Conservation (phyloP, 2,888 invertebrate genomes). For the Beris chalybata region DNA sequence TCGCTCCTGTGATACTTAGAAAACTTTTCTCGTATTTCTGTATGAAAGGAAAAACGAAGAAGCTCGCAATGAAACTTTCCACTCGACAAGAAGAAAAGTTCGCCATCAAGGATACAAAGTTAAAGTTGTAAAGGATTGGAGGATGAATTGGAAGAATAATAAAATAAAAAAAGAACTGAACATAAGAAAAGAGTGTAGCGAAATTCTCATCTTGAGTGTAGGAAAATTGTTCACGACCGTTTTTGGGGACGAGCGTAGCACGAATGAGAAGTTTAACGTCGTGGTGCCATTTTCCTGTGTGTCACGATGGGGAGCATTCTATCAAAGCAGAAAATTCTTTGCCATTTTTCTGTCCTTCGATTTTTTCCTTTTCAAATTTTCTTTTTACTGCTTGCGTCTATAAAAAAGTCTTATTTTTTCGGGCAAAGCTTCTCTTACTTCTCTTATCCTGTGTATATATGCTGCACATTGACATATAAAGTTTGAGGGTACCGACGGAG, state of each 20-base stretch:
- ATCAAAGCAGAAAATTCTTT: constrained; percentile 37
- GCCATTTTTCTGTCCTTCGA: constrained; percentile 37
- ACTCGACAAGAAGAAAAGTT: constrained; percentile 36
- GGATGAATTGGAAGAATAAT: not conserved
- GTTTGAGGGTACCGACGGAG: constrained; percentile 37
- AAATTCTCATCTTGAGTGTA: constrained; percentile 21
- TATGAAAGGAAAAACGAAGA: constrained; percentile 19
- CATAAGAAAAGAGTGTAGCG: constrained; percentile 19
- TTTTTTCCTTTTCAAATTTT: constrained; percentile 34
- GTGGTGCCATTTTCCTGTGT: constrained; percentile 36
- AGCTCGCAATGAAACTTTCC: constrained; percentile 27
- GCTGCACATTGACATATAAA: constrained; percentile 38
- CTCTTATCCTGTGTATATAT: constrained; percentile 33
- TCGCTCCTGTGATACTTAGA: constrained; percentile 26
- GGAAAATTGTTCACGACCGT: constrained; percentile 35
- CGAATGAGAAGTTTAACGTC: constrained; percentile 35
- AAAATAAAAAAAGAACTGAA: constrained; percentile 21
- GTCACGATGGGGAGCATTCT: constrained; percentile 36
- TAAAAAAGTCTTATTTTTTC: constrained; percentile 25
- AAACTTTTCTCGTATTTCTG: constrained; percentile 31
- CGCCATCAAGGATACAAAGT: constrained; percentile 37
- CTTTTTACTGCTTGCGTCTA: constrained; percentile 29
- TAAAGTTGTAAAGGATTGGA: constrained; percentile 33
- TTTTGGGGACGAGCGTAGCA: constrained; percentile 38
- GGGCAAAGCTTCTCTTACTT: constrained; percentile 33